A percentile compares a stretch with the other conserved stretches of the same genome.
Evolutionary conservation across 1,140 invertebrate species (phyloP).

Genomic region (Bilobella aurantiaca): DNA sequence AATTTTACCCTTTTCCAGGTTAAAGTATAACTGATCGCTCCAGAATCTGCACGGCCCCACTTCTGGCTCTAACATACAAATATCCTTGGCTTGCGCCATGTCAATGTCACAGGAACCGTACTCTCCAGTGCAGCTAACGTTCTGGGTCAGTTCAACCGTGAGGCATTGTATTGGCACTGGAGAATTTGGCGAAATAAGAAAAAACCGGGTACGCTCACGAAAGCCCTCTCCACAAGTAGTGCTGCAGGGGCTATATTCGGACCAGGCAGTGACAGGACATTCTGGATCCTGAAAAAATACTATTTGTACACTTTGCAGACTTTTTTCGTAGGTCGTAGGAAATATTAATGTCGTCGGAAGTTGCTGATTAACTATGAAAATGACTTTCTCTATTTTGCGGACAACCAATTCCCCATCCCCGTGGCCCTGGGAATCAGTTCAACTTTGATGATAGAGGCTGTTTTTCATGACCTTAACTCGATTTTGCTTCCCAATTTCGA

Average conservation of each 20-base stretch:
- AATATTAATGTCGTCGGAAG: too few relatives aligned
- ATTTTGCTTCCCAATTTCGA: not conserved
- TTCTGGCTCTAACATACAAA: conserved; percentile 62
- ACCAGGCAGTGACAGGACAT: conserved; percentile 55
- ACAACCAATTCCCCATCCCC: too few relatives aligned
- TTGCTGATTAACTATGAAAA: too few relatives aligned
- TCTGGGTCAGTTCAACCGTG: conserved; percentile 28
- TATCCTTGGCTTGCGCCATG: conserved; percentile 43
- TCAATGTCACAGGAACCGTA: conserved; percentile 37
- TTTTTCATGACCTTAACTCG: not conserved
- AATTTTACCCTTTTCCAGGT: conserved; percentile 37
- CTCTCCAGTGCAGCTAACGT: conserved; percentile 31
- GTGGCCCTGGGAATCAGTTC: too few relatives aligned
- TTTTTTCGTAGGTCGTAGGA: too few relatives aligned
- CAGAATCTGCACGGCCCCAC: conserved; percentile 70
- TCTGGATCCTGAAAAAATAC: conserved; percentile 26
- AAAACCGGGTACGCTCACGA: conserved; percentile 53
- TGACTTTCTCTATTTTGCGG: too few relatives aligned
- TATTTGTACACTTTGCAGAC: too few relatives aligned
- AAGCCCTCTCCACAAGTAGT: conserved; percentile 58
- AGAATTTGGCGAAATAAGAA: conserved; percentile 11
- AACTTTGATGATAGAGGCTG: too few relatives aligned
- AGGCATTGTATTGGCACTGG: conserved; percentile 36
- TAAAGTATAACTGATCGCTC: conserved; percentile 62
- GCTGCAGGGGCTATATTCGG: conserved; percentile 63